Percentiles rank a stretch among this genome's conserved stretches.
Conservation (phyloP, 2,113 vertebrate genomes). For the Oreochromis niloticus region DNA sequence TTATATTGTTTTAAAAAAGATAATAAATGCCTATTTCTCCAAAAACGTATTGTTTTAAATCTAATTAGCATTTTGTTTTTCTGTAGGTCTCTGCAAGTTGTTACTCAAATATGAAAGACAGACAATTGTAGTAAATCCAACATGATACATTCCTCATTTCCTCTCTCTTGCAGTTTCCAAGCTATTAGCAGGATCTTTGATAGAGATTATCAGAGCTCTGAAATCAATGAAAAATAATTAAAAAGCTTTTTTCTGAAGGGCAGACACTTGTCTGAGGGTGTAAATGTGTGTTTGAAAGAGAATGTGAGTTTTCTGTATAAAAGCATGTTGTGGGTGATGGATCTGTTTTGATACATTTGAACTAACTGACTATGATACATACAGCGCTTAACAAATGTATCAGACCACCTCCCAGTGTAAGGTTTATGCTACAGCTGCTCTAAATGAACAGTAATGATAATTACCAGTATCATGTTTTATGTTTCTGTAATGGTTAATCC, state of each 20-base stretch:
- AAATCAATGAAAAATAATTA: constrained; percentile 78
- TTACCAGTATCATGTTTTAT: neutral
- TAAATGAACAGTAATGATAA: neutral
- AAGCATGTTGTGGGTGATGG: neutral
- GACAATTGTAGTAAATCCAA: constrained; percentile 24
- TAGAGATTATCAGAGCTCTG: constrained; percentile 61
- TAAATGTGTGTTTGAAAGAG: constrained; percentile 31
- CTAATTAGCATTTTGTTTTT: constrained; percentile 27
- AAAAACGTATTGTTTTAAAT: neutral
- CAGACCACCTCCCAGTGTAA: neutral
- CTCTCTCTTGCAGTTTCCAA: constrained; percentile 38
- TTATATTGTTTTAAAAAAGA: neutral
- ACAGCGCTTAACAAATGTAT: neutral
- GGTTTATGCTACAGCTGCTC: neutral
- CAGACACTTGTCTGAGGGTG: constrained; percentile 34
- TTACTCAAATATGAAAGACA: neutral
- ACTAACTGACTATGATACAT: neutral
- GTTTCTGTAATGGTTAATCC: neutral
- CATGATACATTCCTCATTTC: constrained; percentile 27
- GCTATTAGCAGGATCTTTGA: constrained; percentile 75
- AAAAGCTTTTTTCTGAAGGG: constrained; percentile 71
- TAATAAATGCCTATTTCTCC: neutral
- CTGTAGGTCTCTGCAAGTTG: constrained; percentile 11
- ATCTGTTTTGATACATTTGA: neutral
- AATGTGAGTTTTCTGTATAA: constrained; percentile 1